Base-by-base conservation (phyloP, 2,888 invertebrate genomes). In the Aquatica leii region DNA sequence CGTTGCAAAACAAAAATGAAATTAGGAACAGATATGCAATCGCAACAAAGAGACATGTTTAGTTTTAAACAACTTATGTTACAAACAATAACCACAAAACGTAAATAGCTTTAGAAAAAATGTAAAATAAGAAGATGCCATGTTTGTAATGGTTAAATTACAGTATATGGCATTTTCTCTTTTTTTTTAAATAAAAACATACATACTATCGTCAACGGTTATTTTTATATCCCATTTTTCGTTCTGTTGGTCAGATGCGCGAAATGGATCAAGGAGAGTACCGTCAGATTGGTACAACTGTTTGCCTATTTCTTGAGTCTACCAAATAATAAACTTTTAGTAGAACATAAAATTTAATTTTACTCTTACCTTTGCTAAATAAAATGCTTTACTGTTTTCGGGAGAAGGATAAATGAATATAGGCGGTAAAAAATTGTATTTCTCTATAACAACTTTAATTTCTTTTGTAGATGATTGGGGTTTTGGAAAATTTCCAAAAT, bases 361-460 rank as follows among this genome's bases (percentile, higher is more conserved):
- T 31, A 60, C 17, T 60, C 71, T 71, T 76, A 85, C 85, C 77
- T 78, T 82, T 5, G 82, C 79, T 1, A 86, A 76, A 59, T 85
- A 77, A 17, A 85, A 75, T 2, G 70, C 71, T 17, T 78, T 66
- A 0, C 76, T 78, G 1, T 75, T 56, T 1, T 12, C 37, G n/a
- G n/a, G n/a, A n/a, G n/a, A n/a, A 34, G 89, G 89, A 72, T 83
- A 86, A 21, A 81, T 75, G 67, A 89, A 87, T 48, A 72, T 75
- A 0, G 89, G 89, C 1, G 74, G 71, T 67, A 86, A 78, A 77
- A 84, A 89, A 79, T 89, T 90, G 77, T 81, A 86, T 0, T 87
- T 87, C 2, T 72, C 59, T 12, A 80, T 68, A 0, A 76, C 77
- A 20, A 90, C 34, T 77, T 61, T 77, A 75, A 51, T 87, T 71